phyloP scores from a whole-genome alignment of 2,888 invertebrate genomes.

The Emmelina monodactyla region DNA sequence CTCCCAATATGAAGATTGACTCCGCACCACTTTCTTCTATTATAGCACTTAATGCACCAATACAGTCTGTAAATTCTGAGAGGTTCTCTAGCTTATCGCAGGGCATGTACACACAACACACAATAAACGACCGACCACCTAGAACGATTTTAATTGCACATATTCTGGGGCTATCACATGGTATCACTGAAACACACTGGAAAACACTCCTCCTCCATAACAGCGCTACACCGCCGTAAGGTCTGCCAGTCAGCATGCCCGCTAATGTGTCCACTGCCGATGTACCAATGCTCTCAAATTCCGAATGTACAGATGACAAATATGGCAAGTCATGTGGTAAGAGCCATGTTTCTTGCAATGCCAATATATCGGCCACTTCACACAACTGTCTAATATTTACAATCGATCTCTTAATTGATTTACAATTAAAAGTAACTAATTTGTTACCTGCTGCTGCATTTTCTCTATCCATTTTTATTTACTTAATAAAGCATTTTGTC shows the following conservation, averaged over 20 bases:
- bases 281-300: neutral
- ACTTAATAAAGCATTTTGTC: too few relatives aligned
- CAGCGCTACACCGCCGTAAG: neutral
- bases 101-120: conserved; percentile 12
- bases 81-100: conserved; percentile 8
- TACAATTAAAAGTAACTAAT: neutral
- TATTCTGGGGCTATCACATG: neutral
- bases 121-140: neutral
- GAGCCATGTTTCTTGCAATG: conserved; percentile 1
- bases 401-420: neutral
- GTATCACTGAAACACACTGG: neutral
- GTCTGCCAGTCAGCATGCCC: neutral
- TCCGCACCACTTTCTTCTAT: conserved; percentile 5
- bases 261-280: neutral
- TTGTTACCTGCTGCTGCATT: too few relatives aligned
- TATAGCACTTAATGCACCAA: conserved; percentile 5
- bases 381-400: neutral
- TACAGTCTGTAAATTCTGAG: conserved; percentile 6
- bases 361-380: neutral
- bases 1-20: conserved; percentile 11
- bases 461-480: too few relatives aligned
- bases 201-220: neutral
- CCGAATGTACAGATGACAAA: neutral
- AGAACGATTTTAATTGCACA: neutral
- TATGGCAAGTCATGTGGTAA: neutral